Base-by-base conservation (phyloP, 2,888 invertebrate genomes). In the Ophion obscuratus region DNA sequence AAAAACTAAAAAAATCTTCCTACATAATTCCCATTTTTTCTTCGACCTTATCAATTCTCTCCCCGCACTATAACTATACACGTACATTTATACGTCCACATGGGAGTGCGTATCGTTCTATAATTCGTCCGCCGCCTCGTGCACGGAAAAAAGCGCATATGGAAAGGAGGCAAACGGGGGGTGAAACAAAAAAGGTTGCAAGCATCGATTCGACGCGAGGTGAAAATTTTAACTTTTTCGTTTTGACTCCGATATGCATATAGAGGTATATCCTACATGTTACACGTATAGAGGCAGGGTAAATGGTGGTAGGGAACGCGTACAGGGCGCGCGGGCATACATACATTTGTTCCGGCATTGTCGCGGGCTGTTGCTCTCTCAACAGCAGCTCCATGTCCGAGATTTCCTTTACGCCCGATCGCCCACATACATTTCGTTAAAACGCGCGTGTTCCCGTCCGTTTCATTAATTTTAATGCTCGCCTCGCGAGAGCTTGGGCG, bases 401-500 rank as follows among this genome's bases (percentile, higher is more conserved):
- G 88, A 88, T 88, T 89, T 89, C 87, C 88, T 90, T 92, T 93
- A 91, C 93, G 90, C 89, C 91, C 91, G 93, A 93, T 92, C 92
- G 92, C 92, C 88, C 92, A 89, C 91, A 92, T 91, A 92, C 91
- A 91, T 92, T 92, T 91, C 91, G 92, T 92, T 92, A 91, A 92
- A 93, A 92, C 91, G 91, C 91, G 90, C 92, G 91, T 89, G 92
- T 92, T 92, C 90, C 89, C 61, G 91, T 92, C 90, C 92, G 92
- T 93, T 92, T 93, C 93, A 93, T 93, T 93, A 93, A 93, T 93
- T 93, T 92, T 92, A 93, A 93, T 92, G 92, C 92, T 89, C 90
- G 82, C 90, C 77, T 75, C 84, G 81, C 79, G 83, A 70, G 83
- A 40, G 68, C 59, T 40, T 20, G 73, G 83, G 76, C 79, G 82